These are phyloP conservation scores for Lepidurus arcticus DNA, from an alignment of 1,140 invertebrate species.

Conservation along the genomic window DNA sequence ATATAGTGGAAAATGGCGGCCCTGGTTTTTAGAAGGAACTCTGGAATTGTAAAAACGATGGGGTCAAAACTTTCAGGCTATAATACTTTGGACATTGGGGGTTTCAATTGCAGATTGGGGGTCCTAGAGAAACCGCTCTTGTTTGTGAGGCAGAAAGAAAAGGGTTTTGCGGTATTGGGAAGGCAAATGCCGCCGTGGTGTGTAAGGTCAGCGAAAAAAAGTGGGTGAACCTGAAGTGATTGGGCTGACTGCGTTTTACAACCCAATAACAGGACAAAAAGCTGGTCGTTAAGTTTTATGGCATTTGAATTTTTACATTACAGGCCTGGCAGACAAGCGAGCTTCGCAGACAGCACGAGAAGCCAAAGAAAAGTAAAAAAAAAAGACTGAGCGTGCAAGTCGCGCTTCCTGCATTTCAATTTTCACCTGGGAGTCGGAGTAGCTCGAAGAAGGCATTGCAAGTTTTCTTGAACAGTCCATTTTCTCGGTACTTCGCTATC, in stretches of 20 bases:
- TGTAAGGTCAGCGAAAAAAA: not conserved
- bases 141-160: not conserved
- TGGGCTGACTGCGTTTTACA: slow-evolving; percentile 16
- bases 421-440: not conserved
- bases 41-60: not conserved
- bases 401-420: slow-evolving; percentile 13
- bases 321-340: not conserved
- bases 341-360: not conserved
- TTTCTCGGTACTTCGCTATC: slow-evolving; percentile 19
- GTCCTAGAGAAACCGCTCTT: not conserved
- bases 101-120: no score
- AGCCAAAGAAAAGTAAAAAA: not conserved
- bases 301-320: not conserved
- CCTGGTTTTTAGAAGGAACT: not conserved
- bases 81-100: no score
- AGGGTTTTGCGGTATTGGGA: not conserved
- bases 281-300: slow-evolving; percentile 15
- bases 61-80: not conserved
- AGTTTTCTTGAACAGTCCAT: not conserved
- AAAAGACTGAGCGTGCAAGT: not conserved
- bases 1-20: not conserved
- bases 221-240: slow-evolving; percentile 18
- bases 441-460: not conserved
- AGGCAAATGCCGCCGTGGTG: not conserved
- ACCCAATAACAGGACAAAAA: slow-evolving; percentile 22